These are phyloP conservation scores for Hirtodrosophila alboralis DNA, from an alignment of 2,888 invertebrate genomes.

Conservation along the genomic window DNA sequence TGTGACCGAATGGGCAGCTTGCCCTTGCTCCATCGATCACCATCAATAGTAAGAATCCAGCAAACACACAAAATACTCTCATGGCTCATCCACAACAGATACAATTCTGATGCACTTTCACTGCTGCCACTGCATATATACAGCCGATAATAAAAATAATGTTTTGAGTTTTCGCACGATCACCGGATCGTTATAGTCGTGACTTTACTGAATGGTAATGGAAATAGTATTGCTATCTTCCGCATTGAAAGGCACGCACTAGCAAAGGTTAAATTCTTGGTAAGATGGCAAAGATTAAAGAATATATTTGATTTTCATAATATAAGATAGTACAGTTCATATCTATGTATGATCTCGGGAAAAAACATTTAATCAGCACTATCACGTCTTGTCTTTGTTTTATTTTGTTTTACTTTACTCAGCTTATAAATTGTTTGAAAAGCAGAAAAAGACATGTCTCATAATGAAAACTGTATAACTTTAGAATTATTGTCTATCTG, in stretches of 20 bases:
- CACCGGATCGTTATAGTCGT: constrained; percentile 17
- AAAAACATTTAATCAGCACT: no score
- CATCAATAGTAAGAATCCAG: constrained; percentile 25
- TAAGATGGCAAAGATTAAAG: neutral
- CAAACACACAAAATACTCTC: constrained; percentile 34
- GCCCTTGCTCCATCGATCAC: constrained; percentile 4
- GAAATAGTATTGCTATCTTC: no score
- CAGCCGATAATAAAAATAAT: constrained; percentile 5
- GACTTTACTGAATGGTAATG: constrained; percentile 29
- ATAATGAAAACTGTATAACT: no score
- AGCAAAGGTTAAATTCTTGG: neutral
- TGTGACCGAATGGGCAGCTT: constrained; percentile 43
- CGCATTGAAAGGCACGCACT: no score
- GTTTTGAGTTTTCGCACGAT: constrained; percentile 50
- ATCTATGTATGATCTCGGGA: no score
- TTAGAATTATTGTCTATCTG: no score
- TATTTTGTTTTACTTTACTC: no score
- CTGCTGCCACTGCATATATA: constrained; percentile 54
- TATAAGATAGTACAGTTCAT: no score
- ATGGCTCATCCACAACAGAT: constrained; percentile 37
- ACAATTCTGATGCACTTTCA: constrained; percentile 35
- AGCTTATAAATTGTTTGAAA: no score
- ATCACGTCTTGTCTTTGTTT: neutral
- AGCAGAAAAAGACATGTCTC: no score
- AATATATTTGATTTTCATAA: no score